Evolutionary conservation across 35 echinoderm and acorn worm species (phyloP), one percentile per base, ranked within the genome.

Genomic region (Acanthaster planci): DNA sequence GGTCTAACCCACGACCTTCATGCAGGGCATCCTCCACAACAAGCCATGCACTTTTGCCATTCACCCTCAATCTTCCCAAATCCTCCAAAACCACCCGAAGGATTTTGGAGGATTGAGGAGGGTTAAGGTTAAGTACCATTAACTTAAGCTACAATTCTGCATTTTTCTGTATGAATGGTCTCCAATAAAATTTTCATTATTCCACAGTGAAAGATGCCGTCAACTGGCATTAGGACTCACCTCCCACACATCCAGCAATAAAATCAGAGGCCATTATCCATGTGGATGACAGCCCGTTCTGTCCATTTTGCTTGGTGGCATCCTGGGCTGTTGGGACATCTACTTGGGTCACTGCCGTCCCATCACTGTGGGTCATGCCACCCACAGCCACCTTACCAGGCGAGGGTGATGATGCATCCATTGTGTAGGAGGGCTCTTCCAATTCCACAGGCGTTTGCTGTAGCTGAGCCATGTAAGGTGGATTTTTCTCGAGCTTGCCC

Each of bases 211-310:
- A 16, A 32, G 35, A 3, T 32, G 17, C 75, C 21, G 2, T 35
- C 19, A 34, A 19, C 9, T 37, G 51, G 44, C n/a, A n/a, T 7
- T 21, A 27, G 12, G 18, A 57, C 80, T 89, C 67, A 89, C 87
- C 87, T 54, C 87, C 87, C 37, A 89, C 55, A 50, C 68, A 83
- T 76, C 87, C 87, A 89, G 87, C 87, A 18, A 89, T 38, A 89
- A 89, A 89, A 54, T 89, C 87, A 38, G 87, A 76, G 32, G 87
- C 87, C 87, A 89, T 89, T 59, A 58, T 59, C 64, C 64, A 72
- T 6, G 21, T 35, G 22, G 64, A n/a, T 72, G 64, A 72, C 26
- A 72, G 1, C 18, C 64, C 64, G 34, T 72, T 72, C 64, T 72
- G 64, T 26, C 34, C 34, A 6, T 72, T 34, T 34, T 72, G 23